Evolutionary conservation across 2,797 vertebrate genomes (phyloP).

Genomic region (Microctenopoma stevenorrisi): DNA sequence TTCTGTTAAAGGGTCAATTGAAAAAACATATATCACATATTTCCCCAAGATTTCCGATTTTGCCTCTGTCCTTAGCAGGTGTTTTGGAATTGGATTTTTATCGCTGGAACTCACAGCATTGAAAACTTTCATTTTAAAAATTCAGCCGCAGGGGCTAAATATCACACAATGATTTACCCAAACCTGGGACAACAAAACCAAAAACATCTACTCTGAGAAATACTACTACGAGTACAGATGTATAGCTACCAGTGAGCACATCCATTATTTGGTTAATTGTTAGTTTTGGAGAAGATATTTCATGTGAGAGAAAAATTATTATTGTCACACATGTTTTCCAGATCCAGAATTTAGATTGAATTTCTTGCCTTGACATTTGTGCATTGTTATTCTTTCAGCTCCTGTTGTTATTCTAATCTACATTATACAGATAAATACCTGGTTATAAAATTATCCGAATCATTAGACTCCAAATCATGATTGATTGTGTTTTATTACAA

Average conservation of each 20-base stretch:
- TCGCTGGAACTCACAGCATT: not conserved
- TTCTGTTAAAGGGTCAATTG: not conserved
- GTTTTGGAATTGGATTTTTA: not conserved
- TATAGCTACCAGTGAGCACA: too few relatives aligned
- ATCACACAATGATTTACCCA: not conserved
- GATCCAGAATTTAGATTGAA: conserved; percentile 38
- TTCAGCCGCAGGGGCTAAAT: not conserved
- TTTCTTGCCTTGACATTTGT: conserved; percentile 11
- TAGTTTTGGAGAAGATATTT: not conserved
- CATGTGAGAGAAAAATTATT: not conserved
- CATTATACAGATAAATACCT: conserved; percentile 67
- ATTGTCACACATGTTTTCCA: not conserved
- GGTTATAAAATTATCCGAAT: conserved; percentile 65
- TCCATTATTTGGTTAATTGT: too few relatives aligned
- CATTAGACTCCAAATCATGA: conserved; percentile 68
- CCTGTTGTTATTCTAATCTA: conserved; percentile 33
- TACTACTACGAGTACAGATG: too few relatives aligned
- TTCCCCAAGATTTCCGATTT: not conserved
- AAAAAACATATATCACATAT: too few relatives aligned
- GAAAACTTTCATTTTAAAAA: not conserved
- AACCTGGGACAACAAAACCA: not conserved
- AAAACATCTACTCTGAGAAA: not conserved
- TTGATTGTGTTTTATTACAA: conserved; percentile 59
- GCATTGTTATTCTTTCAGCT: conserved; percentile 30
- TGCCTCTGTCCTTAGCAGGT: too few relatives aligned